These are phyloP conservation scores for Drosophila albomicans DNA, from an alignment of 1,140 invertebrate genomes.

Conservation along the genomic window DNA sequence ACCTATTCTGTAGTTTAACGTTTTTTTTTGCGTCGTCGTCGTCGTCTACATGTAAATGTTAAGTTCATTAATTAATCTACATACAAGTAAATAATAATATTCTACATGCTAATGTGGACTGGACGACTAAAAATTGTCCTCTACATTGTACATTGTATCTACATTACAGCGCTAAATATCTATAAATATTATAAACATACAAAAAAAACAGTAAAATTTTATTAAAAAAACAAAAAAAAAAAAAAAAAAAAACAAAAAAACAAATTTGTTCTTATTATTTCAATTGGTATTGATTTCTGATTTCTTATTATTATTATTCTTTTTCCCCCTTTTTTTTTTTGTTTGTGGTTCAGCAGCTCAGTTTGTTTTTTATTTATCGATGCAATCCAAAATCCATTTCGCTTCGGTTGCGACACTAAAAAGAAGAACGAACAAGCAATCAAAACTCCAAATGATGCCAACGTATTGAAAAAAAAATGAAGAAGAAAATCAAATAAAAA, in stretches of 20 bases:
- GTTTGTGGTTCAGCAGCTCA: conserved; percentile 6
- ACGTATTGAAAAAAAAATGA: conserved; percentile 1
- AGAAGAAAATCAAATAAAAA: neutral
- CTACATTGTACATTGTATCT: conserved; percentile 78
- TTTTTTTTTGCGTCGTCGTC: conserved; percentile 75
- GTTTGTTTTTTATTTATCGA: neutral
- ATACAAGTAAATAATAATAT: conserved; percentile 1
- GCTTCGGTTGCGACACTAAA: neutral
- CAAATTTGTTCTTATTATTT: conserved; percentile 33
- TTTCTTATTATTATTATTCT: conserved; percentile 21
- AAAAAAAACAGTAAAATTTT: conserved; percentile 81
- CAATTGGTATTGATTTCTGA: conserved; percentile 22
- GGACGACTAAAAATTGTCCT: conserved; percentile 61
- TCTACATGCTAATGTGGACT: conserved; percentile 47
- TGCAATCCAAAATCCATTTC: conserved; percentile 24
- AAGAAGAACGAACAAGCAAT: neutral
- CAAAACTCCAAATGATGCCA: conserved; percentile 26
- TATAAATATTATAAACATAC: conserved; percentile 72
- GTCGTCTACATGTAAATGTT: conserved; percentile 58
- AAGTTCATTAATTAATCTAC: conserved; percentile 63
- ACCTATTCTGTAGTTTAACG: conserved; percentile 61
- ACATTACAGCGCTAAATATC: conserved; percentile 76
- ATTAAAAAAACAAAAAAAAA: conserved; percentile 61
- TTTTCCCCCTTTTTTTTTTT: neutral
- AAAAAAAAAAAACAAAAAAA: conserved; percentile 27